phyloP scores from a whole-genome alignment of 2,113 vertebrate species.

The Syrmaticus mikado region DNA sequence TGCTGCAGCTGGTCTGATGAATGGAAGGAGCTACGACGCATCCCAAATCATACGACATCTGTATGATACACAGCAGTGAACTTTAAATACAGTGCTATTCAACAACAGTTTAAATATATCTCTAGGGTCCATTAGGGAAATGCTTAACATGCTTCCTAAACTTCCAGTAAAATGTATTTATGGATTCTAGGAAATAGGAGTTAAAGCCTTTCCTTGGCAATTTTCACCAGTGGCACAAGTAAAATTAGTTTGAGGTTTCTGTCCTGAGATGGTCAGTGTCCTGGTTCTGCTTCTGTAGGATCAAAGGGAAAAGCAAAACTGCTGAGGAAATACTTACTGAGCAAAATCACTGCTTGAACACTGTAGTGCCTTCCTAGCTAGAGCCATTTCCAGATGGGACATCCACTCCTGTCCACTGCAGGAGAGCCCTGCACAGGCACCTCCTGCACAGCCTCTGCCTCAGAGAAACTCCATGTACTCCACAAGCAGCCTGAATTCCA shows the following conservation, averaged over 20 bases:
- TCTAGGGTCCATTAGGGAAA: constrained; percentile 11
- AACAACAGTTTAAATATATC: constrained; percentile 20
- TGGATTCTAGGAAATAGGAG: neutral
- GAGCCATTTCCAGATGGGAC: neutral
- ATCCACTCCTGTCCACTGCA: neutral
- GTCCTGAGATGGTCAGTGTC: neutral
- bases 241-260: constrained; percentile 6
- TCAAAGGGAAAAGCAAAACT: neutral
- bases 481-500: neutral
- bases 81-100: neutral
- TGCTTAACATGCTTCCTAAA: constrained; percentile 15
- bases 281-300: neutral
- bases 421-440: neutral
- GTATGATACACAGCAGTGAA: neutral
- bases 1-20: neutral
- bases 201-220: constrained; percentile 19
- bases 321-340: neutral
- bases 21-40: neutral
- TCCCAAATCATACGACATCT: neutral
- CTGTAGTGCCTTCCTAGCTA: neutral
- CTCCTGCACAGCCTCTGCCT: neutral
- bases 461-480: neutral
- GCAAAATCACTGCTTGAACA: constrained; percentile 4
- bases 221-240: neutral
- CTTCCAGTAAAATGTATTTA: constrained; percentile 30